Conservation (phyloP, 2,888 invertebrate genomes). For the Spodoptera exigua region DNA sequence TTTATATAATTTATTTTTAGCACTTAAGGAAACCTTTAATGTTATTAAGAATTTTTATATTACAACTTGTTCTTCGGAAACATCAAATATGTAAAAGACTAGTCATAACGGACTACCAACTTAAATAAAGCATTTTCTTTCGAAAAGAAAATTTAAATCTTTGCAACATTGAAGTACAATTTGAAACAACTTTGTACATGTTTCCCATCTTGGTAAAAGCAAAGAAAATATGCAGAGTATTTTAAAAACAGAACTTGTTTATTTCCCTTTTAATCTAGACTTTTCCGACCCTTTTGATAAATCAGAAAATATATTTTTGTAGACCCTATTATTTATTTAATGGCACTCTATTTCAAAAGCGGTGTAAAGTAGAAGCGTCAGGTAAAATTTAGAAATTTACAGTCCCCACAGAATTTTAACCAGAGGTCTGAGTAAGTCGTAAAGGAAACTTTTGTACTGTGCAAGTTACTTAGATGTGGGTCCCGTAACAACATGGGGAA, state of each 20-base stretch:
- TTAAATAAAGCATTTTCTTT: slow-evolving; percentile 30
- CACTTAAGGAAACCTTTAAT: background rate
- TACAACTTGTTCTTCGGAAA: slow-evolving; percentile 3
- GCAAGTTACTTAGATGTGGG: slow-evolving; percentile 38
- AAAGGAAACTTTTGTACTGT: slow-evolving; percentile 52
- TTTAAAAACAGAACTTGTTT: slow-evolving; percentile 26
- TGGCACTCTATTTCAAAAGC: slow-evolving; percentile 44
- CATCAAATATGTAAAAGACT: slow-evolving; percentile 22
- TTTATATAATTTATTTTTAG: slow-evolving; percentile 3
- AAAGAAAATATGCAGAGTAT: slow-evolving; percentile 44
- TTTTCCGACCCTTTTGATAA: slow-evolving; percentile 28
- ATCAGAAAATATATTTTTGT: slow-evolving; percentile 46
- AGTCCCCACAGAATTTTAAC: slow-evolving; percentile 59
- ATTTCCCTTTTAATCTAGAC: slow-evolving; percentile 35
- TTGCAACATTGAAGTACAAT: slow-evolving; percentile 39
- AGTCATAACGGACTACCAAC: slow-evolving; percentile 30
- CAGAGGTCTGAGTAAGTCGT: slow-evolving; percentile 42
- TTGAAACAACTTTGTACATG: slow-evolving; percentile 37
- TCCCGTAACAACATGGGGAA: slow-evolving; percentile 67
- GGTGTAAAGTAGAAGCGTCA: slow-evolving; percentile 35
- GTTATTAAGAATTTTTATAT: slow-evolving; percentile 20
- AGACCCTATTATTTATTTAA: slow-evolving; percentile 51
- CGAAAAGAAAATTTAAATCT: slow-evolving; percentile 30
- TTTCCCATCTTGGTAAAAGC: slow-evolving; percentile 37
- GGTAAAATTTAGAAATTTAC: slow-evolving; percentile 58